Base-by-base conservation (phyloP, 2,888 invertebrate species). In the Platycheirus albimanus region DNA sequence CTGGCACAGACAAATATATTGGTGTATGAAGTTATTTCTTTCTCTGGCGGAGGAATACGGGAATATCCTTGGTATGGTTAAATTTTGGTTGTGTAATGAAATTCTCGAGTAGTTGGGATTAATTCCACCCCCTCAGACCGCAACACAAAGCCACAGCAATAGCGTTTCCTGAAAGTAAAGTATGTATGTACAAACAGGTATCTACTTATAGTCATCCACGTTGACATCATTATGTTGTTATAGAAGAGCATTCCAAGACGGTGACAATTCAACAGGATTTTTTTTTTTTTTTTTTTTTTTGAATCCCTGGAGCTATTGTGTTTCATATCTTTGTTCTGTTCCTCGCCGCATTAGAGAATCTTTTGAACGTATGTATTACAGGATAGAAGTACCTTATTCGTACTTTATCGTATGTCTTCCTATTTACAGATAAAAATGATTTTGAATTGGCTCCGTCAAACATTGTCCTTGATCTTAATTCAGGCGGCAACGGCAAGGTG, bases 391-490 rank as follows among this genome's bases (percentile, higher is more conserved):
- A 56, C 8, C 13, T 28, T 52, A n/a, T 1, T 13, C 17, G 19
- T 1, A 17, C 19, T 8, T n/a, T 20, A 5, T 24, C 6, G 8
- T 17, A 19, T 45, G 19, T 6, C 17, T 19, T 17, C 28, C 30
- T 33, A 52, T 63, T 63, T 47, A 24, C 2, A 70, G 33, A 78
- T 58, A 58, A 71, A 71, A 64, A 51, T 58, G 51, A 33, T 77
- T 45, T 4, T 6, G 28, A 70, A 56, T 64, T 63, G 45, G 20
- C 47, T 70, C 11, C 70, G 61, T 38, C 54, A 76, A 54, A 61
- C 24, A 76, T 30, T 66, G 58, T 58, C 71, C 71, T 78, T 64
- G 77, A 72, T 56, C 49, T 41, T 49, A 49, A 10, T 24, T 64
- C 49, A 30, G n/a, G 41, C 13, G 28, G 41, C 15, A 58, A 58